These are phyloP conservation scores for Rotaria sp. DNA, from an alignment of 2,888 invertebrate species.

Conservation along the genomic window DNA sequence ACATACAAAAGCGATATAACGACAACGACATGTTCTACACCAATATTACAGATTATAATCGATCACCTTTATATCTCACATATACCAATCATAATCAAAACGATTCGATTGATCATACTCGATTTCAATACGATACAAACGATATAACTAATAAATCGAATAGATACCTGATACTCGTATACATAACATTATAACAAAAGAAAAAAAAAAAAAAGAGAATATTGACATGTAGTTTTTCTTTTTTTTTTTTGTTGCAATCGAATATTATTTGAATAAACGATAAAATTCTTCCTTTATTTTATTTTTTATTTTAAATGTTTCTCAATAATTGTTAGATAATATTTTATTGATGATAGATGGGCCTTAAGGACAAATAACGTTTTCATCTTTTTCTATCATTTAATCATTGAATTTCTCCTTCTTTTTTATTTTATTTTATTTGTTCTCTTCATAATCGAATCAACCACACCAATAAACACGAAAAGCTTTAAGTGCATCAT, in stretches of 20 bases:
- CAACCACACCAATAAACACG: background rate
- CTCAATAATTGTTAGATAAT: background rate
- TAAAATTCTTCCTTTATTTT: background rate
- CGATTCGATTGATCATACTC: conserved; percentile 14
- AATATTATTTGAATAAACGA: background rate
- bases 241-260: background rate
- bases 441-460: background rate
- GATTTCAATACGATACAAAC: background rate
- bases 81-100: conserved; percentile 11
- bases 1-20: background rate
- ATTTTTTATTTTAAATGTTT: background rate
- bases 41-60: conserved; percentile 22
- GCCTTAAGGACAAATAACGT: conserved; percentile 8
- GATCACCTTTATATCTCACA: conserved; percentile 3
- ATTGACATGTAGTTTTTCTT: background rate
- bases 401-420: background rate
- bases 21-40: conserved; percentile 13
- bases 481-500: conserved; percentile 13
- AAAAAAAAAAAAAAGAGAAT: background rate
- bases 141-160: conserved; percentile 21
- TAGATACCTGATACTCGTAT: background rate
- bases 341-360: background rate
- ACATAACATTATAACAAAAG: conserved; percentile 13
- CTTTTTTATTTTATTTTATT: background rate
- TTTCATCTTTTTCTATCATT: background rate